Evolutionary conservation across 2,888 invertebrate species (phyloP), one percentile per base, ranked within the genome.

Genomic region (Macroteleia sp.): DNA sequence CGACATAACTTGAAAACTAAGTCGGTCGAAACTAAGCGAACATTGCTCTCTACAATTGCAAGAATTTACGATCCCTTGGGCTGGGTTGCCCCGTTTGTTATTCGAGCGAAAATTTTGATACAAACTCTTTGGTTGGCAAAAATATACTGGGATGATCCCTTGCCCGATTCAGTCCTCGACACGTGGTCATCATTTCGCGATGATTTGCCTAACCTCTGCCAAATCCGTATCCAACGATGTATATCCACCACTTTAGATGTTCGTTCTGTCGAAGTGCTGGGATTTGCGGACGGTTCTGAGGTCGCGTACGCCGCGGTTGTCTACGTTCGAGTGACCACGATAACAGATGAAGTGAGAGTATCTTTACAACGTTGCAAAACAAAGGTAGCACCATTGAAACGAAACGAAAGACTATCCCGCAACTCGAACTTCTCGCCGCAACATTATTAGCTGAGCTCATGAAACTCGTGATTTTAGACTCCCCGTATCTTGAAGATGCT

Each of bases 381-480:
- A 0, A 64, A 52, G 12, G 52, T 64, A 1, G 64, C 64, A 5
- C 64, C 52, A 5, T 1, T 54, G 6, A 66, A 66, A 46, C 17
- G 6, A 66, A 66, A 46, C 17, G 25, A 1, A 12, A 4, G 0
- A 34, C 44, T 0, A 64, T 64, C 5, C 64, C 52, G 1, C 52
- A 48, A 5, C 32, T 66, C 1, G 66, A 66, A 6, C 44, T 64
- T 1, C 30, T n/a, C 9, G 50, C 41, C 9, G 64, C 64, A 9
- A 12, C 25, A 2, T 10, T 64, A 9, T 32, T 64, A 16, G 44
- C 54, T n/a, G 46, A 44, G n/a, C 20, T 16, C 19, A 6, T 54
- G 9, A 9, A 8, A 2, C 3, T 22, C 1, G 2, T 54, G 4
- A n/a, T 44, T 17, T 2, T 1, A 1, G 39, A 30, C 6, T 2